Evolutionary conservation across 2,113 vertebrate genomes (phyloP), one percentile per base, ranked within the genome.

Genomic region (Catagonus wagneri): DNA sequence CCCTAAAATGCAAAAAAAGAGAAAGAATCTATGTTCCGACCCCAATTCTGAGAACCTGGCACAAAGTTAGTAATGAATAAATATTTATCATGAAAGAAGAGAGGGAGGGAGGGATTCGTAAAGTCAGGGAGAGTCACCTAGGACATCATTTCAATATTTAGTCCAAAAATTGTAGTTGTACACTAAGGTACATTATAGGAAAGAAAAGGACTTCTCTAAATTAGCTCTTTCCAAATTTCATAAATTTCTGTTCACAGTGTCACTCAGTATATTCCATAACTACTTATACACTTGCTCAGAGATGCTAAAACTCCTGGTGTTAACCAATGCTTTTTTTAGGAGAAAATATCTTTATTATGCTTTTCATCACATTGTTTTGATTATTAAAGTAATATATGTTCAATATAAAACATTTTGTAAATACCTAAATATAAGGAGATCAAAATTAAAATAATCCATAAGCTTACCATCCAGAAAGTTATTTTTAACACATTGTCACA

Each of bases 361-460:
- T 83, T 94, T 89, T 52, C 74, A 71, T 61, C 17, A 65, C 17
- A 29, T 68, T 87, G 83, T 94, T 32, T 20, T 89, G 36, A 68
- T 71, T 72, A 29, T 78, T 89, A 52, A 92, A 93, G 71, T 61
- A 80, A 60, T 81, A 22, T 44, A 23, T 56, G 14, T 93, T 90
- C 63, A 87, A n/a, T 20, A 22, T 63, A 76, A 88, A 88, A 68
- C 16, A 68, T 84, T 92, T 87, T 29, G 34, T 63, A 93, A 91
- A 90, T 81, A 83, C 10, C 65, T 68, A 71, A 93, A 85, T 91
- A 90, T 54, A 68, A 89, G 54, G 95, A 80, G 29, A 76, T 56
- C 15, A 81, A 93, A 83, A 58, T 92, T 27, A 83, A 56, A 83
- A 74, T 65, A 89, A 85, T 87, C 56, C 75, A 56, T 93, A 85